Evolutionary conservation across 2,113 vertebrate species (phyloP).

Genomic region (Spea bombifrons): DNA sequence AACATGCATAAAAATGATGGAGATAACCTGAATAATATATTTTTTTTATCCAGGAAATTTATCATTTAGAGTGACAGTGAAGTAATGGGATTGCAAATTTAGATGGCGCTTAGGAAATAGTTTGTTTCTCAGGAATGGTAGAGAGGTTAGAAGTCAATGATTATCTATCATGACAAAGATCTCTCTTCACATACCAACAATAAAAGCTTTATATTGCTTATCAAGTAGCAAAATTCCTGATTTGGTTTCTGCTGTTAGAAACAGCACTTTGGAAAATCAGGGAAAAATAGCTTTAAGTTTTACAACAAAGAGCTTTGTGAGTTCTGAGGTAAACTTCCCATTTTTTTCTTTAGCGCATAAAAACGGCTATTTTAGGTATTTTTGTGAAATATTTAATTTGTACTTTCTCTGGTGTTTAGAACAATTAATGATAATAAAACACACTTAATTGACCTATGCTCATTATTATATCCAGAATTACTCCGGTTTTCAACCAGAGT

Average conservation of each 20-base stretch:
- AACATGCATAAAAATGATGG: conserved; percentile 26
- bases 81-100: conserved; percentile 65
- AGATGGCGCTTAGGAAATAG: conserved; percentile 60
- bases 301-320: too few species aligned
- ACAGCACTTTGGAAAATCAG: conserved; percentile 1
- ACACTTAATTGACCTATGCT: too few species aligned
- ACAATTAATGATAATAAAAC: too few species aligned
- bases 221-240: conserved; percentile 56
- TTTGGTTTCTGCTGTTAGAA: conserved; percentile 51
- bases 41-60: conserved; percentile 46
- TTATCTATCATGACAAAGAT: conserved; percentile 72
- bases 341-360: too few species aligned
- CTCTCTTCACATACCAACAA: conserved; percentile 65
- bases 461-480: too few species aligned
- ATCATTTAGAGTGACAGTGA: conserved; percentile 61
- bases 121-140: conserved; percentile 55
- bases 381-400: too few species aligned
- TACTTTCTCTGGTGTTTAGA: too few species aligned
- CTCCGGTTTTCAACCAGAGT: too few species aligned
- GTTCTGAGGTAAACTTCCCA: not conserved
- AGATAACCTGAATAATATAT: conserved; percentile 43
- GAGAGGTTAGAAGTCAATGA: conserved; percentile 68
- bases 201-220: conserved; percentile 62
- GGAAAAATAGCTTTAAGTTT: not conserved
- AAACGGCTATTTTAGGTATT: too few species aligned